These are phyloP conservation scores for Agonopterix heracliana DNA, from an alignment of 2,888 invertebrate species.

Conservation along the genomic window DNA sequence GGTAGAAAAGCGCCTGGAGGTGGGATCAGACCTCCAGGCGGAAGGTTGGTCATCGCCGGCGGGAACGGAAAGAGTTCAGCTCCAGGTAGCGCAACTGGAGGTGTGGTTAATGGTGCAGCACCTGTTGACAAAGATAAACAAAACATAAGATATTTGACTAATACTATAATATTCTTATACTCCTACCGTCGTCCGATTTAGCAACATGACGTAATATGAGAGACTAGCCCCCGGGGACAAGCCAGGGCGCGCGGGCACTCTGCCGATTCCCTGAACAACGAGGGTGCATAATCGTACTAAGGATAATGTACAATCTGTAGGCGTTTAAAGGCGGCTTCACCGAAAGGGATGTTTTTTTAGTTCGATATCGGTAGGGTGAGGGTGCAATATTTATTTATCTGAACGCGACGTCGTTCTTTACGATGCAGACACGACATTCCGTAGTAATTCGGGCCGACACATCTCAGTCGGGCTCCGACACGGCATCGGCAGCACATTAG, in stretches of 20 bases:
- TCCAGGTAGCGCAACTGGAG: slow-evolving; percentile 56
- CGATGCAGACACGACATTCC: slow-evolving; percentile 55
- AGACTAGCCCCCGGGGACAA: slow-evolving; percentile 61
- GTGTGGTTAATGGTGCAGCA: slow-evolving; percentile 50
- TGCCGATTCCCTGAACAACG: slow-evolving; percentile 70
- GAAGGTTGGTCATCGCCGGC: slow-evolving; percentile 57
- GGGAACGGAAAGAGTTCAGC: slow-evolving; percentile 65
- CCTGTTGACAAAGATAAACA: slow-evolving; percentile 56
- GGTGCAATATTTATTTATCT: slow-evolving; percentile 76
- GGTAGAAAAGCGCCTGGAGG: slow-evolving; percentile 76
- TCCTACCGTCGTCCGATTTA: slow-evolving; percentile 45
- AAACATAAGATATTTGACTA: slow-evolving; percentile 8
- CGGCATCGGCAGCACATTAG: slow-evolving; percentile 45
- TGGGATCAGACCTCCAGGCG: slow-evolving; percentile 71
- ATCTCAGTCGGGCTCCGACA: slow-evolving; percentile 27
- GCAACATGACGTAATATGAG: slow-evolving; percentile 72
- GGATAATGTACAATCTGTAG: slow-evolving; percentile 77
- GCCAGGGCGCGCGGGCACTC: slow-evolving; percentile 62
- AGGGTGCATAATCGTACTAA: slow-evolving; percentile 77
- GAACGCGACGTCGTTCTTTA: slow-evolving; percentile 63
- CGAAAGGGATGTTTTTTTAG: slow-evolving; percentile 76
- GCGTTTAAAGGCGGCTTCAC: slow-evolving; percentile 75
- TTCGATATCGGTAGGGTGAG: slow-evolving; percentile 70
- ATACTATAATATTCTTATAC: slow-evolving; percentile 23
- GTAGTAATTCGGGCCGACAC: slow-evolving; percentile 54